Base-by-base conservation (phyloP, 2,797 vertebrate species). In the Syngnathus rostellatus region DNA sequence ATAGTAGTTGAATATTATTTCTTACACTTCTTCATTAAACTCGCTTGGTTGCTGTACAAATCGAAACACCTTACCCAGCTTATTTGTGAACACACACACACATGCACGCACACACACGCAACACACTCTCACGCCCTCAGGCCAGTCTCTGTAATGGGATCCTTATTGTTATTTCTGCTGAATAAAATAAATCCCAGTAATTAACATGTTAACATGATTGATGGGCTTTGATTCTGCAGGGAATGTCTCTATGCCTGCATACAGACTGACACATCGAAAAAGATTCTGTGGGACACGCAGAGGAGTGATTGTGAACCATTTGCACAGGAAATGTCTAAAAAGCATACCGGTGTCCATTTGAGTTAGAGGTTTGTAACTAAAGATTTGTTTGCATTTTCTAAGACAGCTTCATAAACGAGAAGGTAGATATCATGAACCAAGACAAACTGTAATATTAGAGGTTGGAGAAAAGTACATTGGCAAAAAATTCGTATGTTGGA, bases 171-270 rank as follows among this genome's bases (percentile, higher is more conserved):
- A 84, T 92, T 92, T 85, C 89, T 87, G 88, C 90, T 90, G 90
- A 92, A 95, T 94, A 94, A 95, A 95, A 94, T 92, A 95, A 94
- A 95, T 91, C 75, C 71, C 87, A 89, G 92, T 95, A 97, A 94
- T 98, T 98, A 96, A 95, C 94, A 94, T 95, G 94, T 94, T 95
- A 95, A 94, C 91, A 93, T 97, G 94, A 97, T 96, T 92, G 94
- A 98, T 95, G 90, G 84, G 88, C 77, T 85, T 90, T 89, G 92
- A 92, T 94, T 92, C 87, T 85, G 86, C 90, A 90, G 90, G 91
- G 86, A 93, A 82, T 67, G 82, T 86, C 83, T 88, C 82, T 85
- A 86, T 82, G 82, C 81, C 80, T 72, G 75, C 76, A 68, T 67
- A 63, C 68, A 72, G 57, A 80, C 77, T 63, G n/a, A 41, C 64